A percentile compares a stretch with the other conserved stretches of the same genome.
These are phyloP conservation scores for Oscheius sp. DNA, from an alignment of 2,888 invertebrate species.

Conservation along the genomic window DNA sequence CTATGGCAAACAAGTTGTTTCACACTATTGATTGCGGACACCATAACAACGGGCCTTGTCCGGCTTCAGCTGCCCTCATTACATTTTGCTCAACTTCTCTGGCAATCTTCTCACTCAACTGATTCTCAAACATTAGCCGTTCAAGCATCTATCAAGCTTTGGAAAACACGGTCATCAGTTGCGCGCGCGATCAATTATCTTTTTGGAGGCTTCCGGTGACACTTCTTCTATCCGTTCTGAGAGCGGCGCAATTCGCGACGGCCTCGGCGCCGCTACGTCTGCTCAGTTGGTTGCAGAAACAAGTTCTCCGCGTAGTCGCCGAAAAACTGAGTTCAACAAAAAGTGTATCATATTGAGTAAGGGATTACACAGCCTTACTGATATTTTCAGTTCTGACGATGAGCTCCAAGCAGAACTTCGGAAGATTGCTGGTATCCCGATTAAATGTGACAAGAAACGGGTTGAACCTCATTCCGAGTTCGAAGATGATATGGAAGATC, in stretches of 20 bases:
- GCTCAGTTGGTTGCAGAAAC: constrained; percentile 13
- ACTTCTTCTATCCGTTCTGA: background rate
- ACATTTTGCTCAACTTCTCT: background rate
- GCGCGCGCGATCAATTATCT: constrained; percentile 14
- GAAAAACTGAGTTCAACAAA: constrained; percentile 20
- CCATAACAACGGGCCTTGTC: background rate
- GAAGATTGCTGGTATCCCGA: constrained; percentile 53
- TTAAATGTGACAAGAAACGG: constrained; percentile 34
- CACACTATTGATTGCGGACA: too few relatives aligned
- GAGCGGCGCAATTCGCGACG: constrained; percentile 22
- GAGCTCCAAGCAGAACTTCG: constrained; percentile 59
- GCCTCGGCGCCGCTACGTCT: constrained; percentile 26
- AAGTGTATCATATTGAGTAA: background rate
- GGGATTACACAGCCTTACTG: background rate
- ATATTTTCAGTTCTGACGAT: constrained; percentile 62
- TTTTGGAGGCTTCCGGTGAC: constrained; percentile 8
- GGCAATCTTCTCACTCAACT: background rate
- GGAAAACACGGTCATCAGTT: constrained; percentile 17
- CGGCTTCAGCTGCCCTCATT: background rate
- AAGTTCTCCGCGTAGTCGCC: background rate
- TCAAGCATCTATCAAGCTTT: background rate
- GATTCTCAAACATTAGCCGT: background rate
- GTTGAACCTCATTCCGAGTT: constrained; percentile 49
- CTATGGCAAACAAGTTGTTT: too few relatives aligned
- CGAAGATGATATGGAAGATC: constrained; percentile 63